Evolutionary conservation across 1,140 invertebrate species (phyloP), one percentile per base, ranked within the genome.

Genomic region (Melipona quadrifasciata): DNA sequence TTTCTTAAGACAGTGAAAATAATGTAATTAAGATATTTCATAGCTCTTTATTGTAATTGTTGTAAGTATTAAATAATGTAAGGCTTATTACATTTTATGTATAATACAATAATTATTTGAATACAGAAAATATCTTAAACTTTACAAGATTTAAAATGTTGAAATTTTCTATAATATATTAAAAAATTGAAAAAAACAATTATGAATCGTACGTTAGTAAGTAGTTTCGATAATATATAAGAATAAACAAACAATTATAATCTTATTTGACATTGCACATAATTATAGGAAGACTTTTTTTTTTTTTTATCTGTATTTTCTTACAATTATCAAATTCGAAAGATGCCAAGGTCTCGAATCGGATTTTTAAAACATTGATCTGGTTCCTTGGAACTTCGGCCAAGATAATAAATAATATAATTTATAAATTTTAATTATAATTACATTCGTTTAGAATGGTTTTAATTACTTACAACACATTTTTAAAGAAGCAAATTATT

Each of bases 371-470:
- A 64, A 95, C 95, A 84, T 89, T 94, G 2, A 88, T 97, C 81
- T 97, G 97, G 96, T 95, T 97, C 79, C 80, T 97, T 74, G 96
- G 96, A 58, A 96, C 97, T 1, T 92, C 82, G 73, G 72, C 77
- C 82, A 87, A 90, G 86, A 86, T 65, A 89, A 90, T 90, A 91
- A 88, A 89, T 90, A 89, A 82, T 71, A 87, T 84, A 86, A 86
- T 85, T 86, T 74, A 89, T 57, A 68, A 17, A 84, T 80, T 53
- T n/a, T 75, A 89, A 84, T 86, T 82, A 87, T 70, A 89, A 73
- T 47, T 67, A 65, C 51, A 57, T 82, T 78, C 68, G 79, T 84
- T 71, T 82, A 71, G 71, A 90, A 89, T 87, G 79, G 65, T 82
- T 82, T 47, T 31, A 80, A 85, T 74, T 58, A 51, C 72, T 75